Evolutionary conservation across 2,888 invertebrate species (phyloP).

Genomic region (Pachycephus smyrnensis): DNA sequence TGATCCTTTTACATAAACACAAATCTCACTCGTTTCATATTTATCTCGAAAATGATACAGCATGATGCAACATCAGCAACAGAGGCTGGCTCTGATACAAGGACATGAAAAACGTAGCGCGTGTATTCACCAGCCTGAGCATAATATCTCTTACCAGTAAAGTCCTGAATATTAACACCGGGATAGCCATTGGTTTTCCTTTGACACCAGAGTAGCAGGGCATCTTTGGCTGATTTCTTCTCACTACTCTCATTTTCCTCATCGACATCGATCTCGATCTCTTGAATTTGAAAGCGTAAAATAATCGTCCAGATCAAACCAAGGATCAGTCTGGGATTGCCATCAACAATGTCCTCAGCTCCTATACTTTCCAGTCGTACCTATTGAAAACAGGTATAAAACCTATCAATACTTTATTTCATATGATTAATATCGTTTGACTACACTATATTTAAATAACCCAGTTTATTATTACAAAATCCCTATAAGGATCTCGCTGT

Average conservation of each 20-base stretch:
- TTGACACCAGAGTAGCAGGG: conserved; percentile 97
- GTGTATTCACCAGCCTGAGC: background rate
- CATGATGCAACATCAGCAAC: background rate
- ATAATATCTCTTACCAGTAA: conserved; percentile 70
- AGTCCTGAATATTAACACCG: conserved; percentile 89
- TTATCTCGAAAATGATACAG: background rate
- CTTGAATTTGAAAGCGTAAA: conserved; percentile 98
- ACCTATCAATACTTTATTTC: background rate
- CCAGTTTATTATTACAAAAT: background rate
- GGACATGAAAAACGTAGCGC: background rate
- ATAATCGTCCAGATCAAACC: conserved; percentile 99
- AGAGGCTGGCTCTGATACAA: background rate
- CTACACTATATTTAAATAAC: background rate
- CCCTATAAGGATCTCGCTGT: background rate
- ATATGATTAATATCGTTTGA: background rate
- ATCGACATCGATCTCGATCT: conserved; percentile 97
- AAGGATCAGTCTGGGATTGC: conserved; percentile 95
- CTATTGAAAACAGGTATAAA: conserved; percentile 65
- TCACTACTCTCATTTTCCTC: conserved; percentile 97
- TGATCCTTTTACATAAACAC: conserved; percentile 70
- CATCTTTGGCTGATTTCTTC: conserved; percentile 99
- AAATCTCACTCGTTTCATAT: background rate
- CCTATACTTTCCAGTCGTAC: conserved; percentile 98
- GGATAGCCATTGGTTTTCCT: conserved; percentile 96
- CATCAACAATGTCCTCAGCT: conserved; percentile 98